phyloP scores from a whole-genome alignment of 2,797 vertebrate species.

The Sebastes taczanowskii region DNA sequence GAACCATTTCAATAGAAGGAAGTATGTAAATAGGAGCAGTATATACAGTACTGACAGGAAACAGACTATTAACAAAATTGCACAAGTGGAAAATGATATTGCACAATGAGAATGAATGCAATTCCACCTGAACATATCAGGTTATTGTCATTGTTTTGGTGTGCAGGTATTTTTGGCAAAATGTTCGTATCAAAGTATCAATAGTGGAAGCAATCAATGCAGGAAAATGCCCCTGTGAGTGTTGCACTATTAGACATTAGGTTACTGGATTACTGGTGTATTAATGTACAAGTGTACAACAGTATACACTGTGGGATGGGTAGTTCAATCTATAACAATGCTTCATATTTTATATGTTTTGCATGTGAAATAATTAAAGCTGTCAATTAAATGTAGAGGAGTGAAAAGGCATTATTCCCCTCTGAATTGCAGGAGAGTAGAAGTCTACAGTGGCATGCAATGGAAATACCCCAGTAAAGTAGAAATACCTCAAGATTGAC shows the following conservation, averaged over 20 bases:
- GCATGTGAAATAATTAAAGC: too few species aligned
- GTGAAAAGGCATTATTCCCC: neutral
- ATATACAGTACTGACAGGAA: rapidly evolving
- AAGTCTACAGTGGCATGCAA: neutral
- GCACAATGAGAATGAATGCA: too few species aligned
- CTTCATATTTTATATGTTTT: neutral
- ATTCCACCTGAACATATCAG: too few species aligned
- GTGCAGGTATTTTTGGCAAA: neutral
- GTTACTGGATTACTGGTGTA: neutral
- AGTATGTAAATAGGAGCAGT: too few species aligned
- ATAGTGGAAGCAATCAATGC: neutral
- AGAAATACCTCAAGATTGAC: neutral
- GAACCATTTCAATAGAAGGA: too few species aligned
- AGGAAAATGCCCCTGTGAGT: neutral
- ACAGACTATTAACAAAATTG: too few species aligned
- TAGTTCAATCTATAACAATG: neutral
- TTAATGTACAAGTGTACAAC: neutral
- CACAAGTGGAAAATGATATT: too few species aligned
- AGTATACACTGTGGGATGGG: neutral
- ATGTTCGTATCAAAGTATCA: neutral
- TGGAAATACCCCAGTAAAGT: neutral
- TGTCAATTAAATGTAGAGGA: neutral
- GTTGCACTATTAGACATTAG: neutral
- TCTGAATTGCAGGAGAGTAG: neutral
- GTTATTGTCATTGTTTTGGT: too few species aligned